phyloP scores from a whole-genome alignment of 2,113 vertebrate species.

The Passerina amoena region DNA sequence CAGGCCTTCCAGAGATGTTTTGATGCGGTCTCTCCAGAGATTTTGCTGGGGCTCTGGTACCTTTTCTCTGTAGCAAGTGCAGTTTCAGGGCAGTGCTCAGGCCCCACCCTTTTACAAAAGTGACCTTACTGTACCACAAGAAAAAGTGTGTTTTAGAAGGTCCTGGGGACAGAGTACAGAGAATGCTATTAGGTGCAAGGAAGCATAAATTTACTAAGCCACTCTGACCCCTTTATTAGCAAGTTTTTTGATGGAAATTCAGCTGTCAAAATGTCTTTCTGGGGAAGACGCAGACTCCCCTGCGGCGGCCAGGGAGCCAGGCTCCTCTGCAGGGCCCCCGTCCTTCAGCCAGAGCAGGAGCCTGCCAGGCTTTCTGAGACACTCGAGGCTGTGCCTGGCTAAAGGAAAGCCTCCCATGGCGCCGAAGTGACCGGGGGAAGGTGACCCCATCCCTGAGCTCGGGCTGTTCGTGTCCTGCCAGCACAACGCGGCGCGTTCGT shows the following conservation, averaged over 20 bases:
- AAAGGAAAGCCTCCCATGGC: not conserved
- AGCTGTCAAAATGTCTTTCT: not conserved
- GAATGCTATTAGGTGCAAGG: not conserved
- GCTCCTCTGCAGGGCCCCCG: not conserved
- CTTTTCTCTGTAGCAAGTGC: not conserved
- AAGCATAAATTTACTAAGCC: not conserved
- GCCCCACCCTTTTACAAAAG: not conserved
- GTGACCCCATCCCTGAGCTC: no score
- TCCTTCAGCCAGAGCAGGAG: not conserved
- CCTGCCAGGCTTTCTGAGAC: not conserved
- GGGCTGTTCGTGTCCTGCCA: not conserved
- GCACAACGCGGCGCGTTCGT: not conserved
- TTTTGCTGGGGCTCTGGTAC: not conserved
- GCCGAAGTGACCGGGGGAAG: fast-evolving
- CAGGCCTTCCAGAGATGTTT: not conserved
- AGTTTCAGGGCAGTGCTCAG: not conserved
- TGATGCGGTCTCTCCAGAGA: not conserved
- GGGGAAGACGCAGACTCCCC: not conserved
- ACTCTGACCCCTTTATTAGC: not conserved
- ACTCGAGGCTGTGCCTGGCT: not conserved
- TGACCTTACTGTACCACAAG: not conserved
- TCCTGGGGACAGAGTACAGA: not conserved
- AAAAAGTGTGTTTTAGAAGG: not conserved
- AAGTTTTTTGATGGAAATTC: not conserved
- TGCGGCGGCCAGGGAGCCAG: not conserved